These are phyloP conservation scores for Dilophus febrilis DNA, from an alignment of 2,888 invertebrate genomes.

Conservation along the genomic window DNA sequence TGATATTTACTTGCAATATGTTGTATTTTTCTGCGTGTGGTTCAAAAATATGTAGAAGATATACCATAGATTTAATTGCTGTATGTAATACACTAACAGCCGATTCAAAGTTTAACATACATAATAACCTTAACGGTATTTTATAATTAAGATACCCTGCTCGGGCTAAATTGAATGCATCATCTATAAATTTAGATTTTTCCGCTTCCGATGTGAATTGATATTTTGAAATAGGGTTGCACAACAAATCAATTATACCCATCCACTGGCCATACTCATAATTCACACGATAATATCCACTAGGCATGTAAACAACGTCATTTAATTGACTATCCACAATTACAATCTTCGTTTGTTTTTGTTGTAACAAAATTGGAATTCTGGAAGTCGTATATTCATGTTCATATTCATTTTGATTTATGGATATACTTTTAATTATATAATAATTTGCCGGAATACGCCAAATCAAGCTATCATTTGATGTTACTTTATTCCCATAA, in stretches of 20 bases:
- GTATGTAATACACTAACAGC: slow-evolving; percentile 82
- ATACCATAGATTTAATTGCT: slow-evolving; percentile 51
- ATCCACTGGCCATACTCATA: no score
- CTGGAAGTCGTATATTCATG: no score
- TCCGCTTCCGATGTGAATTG: slow-evolving; percentile 41
- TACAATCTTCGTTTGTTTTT: slow-evolving; percentile 16
- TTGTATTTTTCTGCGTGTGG: no score
- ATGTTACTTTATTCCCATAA: no score
- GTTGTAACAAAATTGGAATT: no score
- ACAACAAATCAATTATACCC: slow-evolving; percentile 25
- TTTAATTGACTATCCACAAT: slow-evolving; percentile 28
- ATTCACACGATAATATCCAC: slow-evolving; percentile 31
- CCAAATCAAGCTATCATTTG: no score
- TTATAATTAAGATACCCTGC: slow-evolving; percentile 39
- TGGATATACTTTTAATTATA: no score
- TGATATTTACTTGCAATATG: no score
- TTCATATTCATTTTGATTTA: no score
- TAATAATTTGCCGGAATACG: no score
- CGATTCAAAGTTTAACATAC: slow-evolving; percentile 60
- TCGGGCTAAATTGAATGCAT: slow-evolving; percentile 65
- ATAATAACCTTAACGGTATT: slow-evolving; percentile 60
- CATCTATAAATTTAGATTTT: slow-evolving; percentile 65
- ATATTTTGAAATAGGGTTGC: slow-evolving; percentile 35
- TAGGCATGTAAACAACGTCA: no score
- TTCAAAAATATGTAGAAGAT: background rate